Conservation (phyloP, 1,140 invertebrate genomes). For the Hylaeus volcanicus region DNA sequence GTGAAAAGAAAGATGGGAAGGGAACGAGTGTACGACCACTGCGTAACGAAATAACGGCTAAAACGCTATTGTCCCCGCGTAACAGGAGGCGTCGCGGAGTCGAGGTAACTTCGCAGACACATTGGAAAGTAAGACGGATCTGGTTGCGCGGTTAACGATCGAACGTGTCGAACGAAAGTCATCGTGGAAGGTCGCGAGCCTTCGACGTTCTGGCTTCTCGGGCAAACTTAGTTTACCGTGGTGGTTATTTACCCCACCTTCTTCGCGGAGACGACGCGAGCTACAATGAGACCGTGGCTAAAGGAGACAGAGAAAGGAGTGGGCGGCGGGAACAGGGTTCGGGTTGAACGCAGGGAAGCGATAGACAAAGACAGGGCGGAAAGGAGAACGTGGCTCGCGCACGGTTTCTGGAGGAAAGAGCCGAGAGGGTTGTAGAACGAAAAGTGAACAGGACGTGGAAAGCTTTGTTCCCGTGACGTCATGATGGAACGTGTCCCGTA, state of each 20-base stretch:
- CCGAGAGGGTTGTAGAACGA: slow-evolving; percentile 37
- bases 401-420: slow-evolving; percentile 15
- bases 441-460: slow-evolving; percentile 51
- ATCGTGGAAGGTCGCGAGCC: slow-evolving; percentile 24
- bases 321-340: not conserved
- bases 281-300: slow-evolving; percentile 13
- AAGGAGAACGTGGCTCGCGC: not conserved
- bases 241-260: slow-evolving; percentile 60
- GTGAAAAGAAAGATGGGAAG: not conserved
- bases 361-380: slow-evolving; percentile 6
- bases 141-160: slow-evolving; percentile 50
- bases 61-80: not conserved
- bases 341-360: not conserved
- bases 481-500: slow-evolving; percentile 72
- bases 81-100: not conserved
- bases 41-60: not conserved
- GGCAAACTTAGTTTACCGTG: slow-evolving; percentile 61
- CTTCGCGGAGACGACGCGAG: slow-evolving; percentile 17
- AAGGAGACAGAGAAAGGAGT: not conserved
- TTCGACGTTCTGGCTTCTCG: slow-evolving; percentile 28
- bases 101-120: slow-evolving; percentile 30
- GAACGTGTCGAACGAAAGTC: slow-evolving; percentile 54
- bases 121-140: slow-evolving; percentile 48
- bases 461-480: slow-evolving; percentile 69
- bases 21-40: not conserved